These are phyloP conservation scores for Crotalus adamanteus DNA, from an alignment of 2,797 vertebrate genomes.

Conservation along the genomic window DNA sequence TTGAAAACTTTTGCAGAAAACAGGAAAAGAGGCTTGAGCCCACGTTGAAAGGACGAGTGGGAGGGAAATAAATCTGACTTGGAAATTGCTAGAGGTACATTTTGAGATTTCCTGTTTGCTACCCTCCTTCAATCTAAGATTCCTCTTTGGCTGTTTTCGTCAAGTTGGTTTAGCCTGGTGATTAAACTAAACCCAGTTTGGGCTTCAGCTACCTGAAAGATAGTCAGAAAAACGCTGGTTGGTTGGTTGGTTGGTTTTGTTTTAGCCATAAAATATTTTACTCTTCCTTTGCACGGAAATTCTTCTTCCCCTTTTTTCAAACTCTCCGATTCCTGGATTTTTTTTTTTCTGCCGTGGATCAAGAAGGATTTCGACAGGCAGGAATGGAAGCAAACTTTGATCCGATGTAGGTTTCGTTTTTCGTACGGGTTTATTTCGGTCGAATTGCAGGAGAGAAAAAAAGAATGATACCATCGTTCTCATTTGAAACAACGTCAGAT, in stretches of 20 bases:
- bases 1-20: not conserved
- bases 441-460: not conserved
- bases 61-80: not conserved
- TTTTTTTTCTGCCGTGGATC: not conserved
- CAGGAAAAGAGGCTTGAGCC: not conserved
- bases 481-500: too few species aligned
- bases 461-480: too few species aligned
- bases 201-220: not conserved
- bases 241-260: not conserved
- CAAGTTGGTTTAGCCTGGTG: not conserved
- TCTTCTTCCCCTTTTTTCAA: not conserved
- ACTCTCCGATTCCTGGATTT: too few species aligned
- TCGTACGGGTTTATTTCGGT: not conserved
- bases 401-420: not conserved
- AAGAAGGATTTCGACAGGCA: not conserved
- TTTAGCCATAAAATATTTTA: not conserved
- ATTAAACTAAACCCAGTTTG: not conserved
- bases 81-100: not conserved
- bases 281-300: not conserved
- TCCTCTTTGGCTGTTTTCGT: not conserved
- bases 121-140: not conserved
- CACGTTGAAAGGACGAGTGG: not conserved
- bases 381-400: not conserved
- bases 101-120: not conserved
- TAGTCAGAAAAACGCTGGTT: not conserved